Evolutionary conservation across 2,888 invertebrate genomes (phyloP).

Genomic region (Branchipolynoe longqiensis): DNA sequence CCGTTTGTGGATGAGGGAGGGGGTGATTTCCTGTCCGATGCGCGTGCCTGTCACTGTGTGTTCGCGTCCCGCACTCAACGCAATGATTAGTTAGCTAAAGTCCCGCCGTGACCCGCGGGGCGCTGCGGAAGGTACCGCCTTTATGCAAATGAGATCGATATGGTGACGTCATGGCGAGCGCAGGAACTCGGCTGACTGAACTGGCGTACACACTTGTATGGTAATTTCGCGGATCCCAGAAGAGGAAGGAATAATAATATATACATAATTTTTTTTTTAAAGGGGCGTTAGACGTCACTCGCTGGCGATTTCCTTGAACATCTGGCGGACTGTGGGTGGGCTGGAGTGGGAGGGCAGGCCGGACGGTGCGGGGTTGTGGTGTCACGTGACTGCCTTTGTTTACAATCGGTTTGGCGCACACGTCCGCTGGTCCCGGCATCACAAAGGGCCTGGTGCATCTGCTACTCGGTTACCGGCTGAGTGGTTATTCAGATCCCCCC

Average conservation of each 20-base stretch:
- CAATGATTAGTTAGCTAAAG: constrained; percentile 13
- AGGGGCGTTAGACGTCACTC: neutral
- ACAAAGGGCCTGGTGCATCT: neutral
- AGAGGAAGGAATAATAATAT: neutral
- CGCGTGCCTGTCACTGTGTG: too few relatives aligned
- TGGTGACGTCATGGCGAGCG: constrained; percentile 12
- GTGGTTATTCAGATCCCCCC: neutral
- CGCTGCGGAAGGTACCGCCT: neutral
- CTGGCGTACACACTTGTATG: constrained; percentile 16
- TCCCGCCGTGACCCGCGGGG: neutral
- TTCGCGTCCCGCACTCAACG: constrained; percentile 27
- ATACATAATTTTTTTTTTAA: too few relatives aligned
- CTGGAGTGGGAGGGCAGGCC: neutral
- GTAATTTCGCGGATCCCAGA: constrained; percentile 44
- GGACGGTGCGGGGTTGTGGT: neutral
- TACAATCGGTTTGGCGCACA: neutral
- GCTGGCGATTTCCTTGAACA: neutral
- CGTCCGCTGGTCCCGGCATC: too few relatives aligned
- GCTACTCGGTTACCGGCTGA: neutral
- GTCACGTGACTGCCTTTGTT: too few relatives aligned
- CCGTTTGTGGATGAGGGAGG: too few relatives aligned
- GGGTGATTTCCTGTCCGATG: too few relatives aligned
- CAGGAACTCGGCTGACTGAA: neutral
- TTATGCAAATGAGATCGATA: constrained; percentile 49
- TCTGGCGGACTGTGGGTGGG: neutral